These are phyloP conservation scores for Dermatemys mawii DNA, from an alignment of 2,113 vertebrate genomes.

Conservation along the genomic window DNA sequence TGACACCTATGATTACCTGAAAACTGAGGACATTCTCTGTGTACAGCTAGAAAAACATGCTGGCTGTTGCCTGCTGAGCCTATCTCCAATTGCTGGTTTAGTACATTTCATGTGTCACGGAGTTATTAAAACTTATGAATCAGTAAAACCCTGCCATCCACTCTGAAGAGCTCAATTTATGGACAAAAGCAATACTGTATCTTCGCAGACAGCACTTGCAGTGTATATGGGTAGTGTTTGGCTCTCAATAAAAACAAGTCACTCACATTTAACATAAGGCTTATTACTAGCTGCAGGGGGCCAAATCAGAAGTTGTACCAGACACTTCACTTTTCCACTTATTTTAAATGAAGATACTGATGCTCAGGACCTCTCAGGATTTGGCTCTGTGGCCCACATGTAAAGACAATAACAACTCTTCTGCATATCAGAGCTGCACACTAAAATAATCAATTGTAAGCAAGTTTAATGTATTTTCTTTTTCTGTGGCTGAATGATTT, in stretches of 20 bases:
- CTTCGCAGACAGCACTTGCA: neutral
- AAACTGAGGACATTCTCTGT: neutral
- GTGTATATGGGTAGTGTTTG: neutral
- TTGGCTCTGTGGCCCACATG: too few relatives aligned
- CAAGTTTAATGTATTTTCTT: neutral
- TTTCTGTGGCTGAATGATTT: rapidly evolving
- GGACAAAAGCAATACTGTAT: neutral
- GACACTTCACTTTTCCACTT: neutral
- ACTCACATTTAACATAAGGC: neutral
- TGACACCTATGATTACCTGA: neutral
- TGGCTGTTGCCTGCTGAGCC: neutral
- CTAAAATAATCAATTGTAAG: neutral
- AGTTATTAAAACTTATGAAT: neutral
- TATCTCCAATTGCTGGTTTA: neutral
- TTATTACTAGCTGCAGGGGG: neutral
- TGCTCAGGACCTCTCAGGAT: neutral
- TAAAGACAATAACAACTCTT: neutral
- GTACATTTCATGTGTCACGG: neutral
- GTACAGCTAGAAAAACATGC: neutral
- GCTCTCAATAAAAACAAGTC: neutral
- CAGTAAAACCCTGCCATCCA: neutral
- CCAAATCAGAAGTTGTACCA: neutral
- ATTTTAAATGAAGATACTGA: neutral
- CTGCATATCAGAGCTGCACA: rapidly evolving
- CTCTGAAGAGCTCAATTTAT: neutral